phyloP scores from a whole-genome alignment of 2,113 vertebrate species.

The Nipponia nippon region DNA sequence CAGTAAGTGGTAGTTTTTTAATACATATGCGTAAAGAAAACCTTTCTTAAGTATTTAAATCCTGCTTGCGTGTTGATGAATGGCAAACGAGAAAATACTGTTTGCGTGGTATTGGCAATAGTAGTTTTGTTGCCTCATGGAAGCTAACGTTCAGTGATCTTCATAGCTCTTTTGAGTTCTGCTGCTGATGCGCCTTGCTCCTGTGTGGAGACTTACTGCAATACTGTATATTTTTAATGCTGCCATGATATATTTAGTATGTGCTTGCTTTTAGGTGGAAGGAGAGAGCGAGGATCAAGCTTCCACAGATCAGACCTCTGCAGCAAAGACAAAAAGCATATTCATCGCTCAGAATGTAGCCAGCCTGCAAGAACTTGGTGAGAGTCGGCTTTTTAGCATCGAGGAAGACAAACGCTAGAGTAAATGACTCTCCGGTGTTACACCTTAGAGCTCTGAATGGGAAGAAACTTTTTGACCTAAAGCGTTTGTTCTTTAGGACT shows the following conservation, averaged over 20 bases:
- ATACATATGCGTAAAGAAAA: neutral
- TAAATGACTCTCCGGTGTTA: neutral
- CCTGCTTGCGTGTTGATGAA: neutral
- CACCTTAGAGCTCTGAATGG: neutral
- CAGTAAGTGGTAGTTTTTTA: neutral
- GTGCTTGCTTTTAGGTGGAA: conserved; percentile 76
- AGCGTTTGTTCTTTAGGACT: neutral
- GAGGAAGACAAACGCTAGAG: neutral
- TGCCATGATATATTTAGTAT: neutral
- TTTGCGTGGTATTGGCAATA: neutral
- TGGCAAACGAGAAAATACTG: neutral
- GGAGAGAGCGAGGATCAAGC: conserved; percentile 88
- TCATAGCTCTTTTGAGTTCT: neutral
- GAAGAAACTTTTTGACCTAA: neutral
- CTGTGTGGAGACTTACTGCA: neutral
- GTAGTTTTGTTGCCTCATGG: neutral
- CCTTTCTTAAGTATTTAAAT: neutral
- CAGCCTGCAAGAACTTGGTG: conserved; percentile 96
- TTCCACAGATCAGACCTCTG: conserved; percentile 85
- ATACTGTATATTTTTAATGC: neutral
- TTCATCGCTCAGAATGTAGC: conserved; percentile 98
- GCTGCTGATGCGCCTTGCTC: neutral
- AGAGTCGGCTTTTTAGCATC: conserved; percentile 16
- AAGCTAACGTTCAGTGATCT: neutral
- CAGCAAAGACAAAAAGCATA: conserved; percentile 92